These are phyloP conservation scores for Hypothenemus hampei DNA, from an alignment of 1,140 invertebrate genomes.

Conservation along the genomic window DNA sequence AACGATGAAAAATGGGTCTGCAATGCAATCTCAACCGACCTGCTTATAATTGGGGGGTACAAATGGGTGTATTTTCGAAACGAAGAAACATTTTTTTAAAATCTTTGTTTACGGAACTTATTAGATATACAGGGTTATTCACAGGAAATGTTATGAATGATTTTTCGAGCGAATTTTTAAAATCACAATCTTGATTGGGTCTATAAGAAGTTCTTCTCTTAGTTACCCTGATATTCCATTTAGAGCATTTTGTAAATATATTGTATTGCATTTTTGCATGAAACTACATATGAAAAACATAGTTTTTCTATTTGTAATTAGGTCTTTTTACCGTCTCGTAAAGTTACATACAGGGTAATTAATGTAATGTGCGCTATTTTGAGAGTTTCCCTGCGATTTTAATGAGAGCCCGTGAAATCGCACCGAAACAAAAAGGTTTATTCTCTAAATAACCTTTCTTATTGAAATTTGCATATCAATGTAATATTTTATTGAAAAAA, in stretches of 20 bases:
- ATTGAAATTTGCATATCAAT: background rate
- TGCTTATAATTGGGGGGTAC: conserved; percentile 31
- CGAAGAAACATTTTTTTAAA: conserved; percentile 6
- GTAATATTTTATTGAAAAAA: conserved; percentile 11
- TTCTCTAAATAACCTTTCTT: background rate
- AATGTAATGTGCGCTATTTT: conserved; percentile 10
- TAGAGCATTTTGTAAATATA: background rate
- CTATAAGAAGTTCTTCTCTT: background rate
- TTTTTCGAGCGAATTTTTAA: background rate
- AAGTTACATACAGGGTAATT: conserved; percentile 14
- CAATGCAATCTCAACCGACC: conserved; percentile 32
- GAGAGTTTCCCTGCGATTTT: conserved; percentile 29
- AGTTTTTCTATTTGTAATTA: conserved; percentile 8
- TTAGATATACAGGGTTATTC: background rate
- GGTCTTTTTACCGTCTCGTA: conserved; percentile 3
- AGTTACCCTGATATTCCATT: background rate
- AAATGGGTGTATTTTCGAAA: conserved; percentile 10
- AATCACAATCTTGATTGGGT: background rate
- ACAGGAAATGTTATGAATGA: background rate
- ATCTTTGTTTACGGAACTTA: background rate
- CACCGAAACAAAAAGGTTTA: conserved; percentile 17
- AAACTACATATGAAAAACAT: background rate
- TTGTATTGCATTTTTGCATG: background rate
- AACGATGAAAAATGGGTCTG: conserved; percentile 37
- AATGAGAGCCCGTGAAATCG: conserved; percentile 38